phyloP scores from a whole-genome alignment of 2,888 invertebrate species.

The Brachynemurus nebulosus region DNA sequence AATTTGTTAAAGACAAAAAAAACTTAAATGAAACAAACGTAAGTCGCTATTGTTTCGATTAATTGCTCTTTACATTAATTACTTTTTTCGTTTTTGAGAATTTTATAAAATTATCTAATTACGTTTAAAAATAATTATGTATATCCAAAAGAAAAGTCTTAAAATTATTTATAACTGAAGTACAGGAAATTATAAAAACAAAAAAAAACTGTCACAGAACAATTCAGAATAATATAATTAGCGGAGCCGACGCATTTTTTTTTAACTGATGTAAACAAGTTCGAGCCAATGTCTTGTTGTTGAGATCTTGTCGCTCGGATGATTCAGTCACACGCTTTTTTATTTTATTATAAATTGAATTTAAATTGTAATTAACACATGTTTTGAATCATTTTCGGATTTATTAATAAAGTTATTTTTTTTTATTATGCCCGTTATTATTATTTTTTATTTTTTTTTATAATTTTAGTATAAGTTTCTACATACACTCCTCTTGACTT shows the following conservation, averaged over 20 bases:
- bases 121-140: too few relatives aligned
- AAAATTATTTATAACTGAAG: background rate
- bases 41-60: too few relatives aligned
- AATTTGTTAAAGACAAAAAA: too few relatives aligned
- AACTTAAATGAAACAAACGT: too few relatives aligned
- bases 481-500: slow-evolving; percentile 97
- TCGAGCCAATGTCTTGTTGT: too few relatives aligned
- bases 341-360: slow-evolving; percentile 1
- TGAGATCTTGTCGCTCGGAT: slow-evolving; percentile 4
- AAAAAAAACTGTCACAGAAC: background rate
- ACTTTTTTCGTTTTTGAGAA: too few relatives aligned
- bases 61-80: too few relatives aligned
- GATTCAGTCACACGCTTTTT: slow-evolving; percentile 5
- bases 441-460: background rate
- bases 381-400: slow-evolving; percentile 7
- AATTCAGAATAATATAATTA: too few relatives aligned
- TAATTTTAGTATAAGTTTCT: slow-evolving; percentile 41
- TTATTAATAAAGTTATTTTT: slow-evolving; percentile 6
- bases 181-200: background rate
- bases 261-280: too few relatives aligned
- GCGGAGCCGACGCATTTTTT: background rate
- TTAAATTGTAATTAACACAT: slow-evolving; percentile 9
- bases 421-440: slow-evolving; percentile 7
- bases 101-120: too few relatives aligned
- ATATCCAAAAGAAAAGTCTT: background rate